Percentiles rank a stretch among this genome's conserved stretches.
These are phyloP conservation scores for Stictocephala bisonia DNA, from an alignment of 2,888 invertebrate genomes.

Conservation along the genomic window DNA sequence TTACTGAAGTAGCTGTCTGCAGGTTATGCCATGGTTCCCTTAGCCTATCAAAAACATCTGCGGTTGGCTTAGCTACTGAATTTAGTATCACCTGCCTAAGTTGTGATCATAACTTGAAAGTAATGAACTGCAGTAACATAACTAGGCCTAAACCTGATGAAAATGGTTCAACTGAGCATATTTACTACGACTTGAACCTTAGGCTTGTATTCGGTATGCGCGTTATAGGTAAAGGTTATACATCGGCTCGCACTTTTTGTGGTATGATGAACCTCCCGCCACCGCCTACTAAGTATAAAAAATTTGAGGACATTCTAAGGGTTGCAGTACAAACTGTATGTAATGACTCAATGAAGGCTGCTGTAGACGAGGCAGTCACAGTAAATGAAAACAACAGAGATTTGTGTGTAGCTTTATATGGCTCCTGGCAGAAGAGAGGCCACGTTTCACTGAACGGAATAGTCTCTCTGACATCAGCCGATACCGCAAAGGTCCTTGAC, in stretches of 20 bases:
- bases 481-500: slow-evolving; percentile 31
- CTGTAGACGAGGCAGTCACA: slow-evolving; percentile 18
- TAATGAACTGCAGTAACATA: slow-evolving; percentile 6
- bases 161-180: slow-evolving; percentile 8
- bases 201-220: slow-evolving; percentile 15
- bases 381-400: slow-evolving; percentile 15
- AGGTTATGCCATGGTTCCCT: not conserved
- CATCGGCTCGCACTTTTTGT: slow-evolving; percentile 20
- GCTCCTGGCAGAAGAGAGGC: slow-evolving; percentile 25
- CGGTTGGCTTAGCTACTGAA: slow-evolving; percentile 26
- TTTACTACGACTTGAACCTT: slow-evolving; percentile 17
- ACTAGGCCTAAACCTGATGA: slow-evolving; percentile 3
- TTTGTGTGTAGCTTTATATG: slow-evolving; percentile 26
- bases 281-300: slow-evolving; percentile 4
- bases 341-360: slow-evolving; percentile 19
- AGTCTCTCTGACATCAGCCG: slow-evolving; percentile 30
- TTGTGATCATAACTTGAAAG: slow-evolving; percentile 6
- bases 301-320: slow-evolving; percentile 10
- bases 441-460: slow-evolving; percentile 26
- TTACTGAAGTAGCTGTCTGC: not conserved
- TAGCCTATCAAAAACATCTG: slow-evolving; percentile 14
- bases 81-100: slow-evolving; percentile 11
- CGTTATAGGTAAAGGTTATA: slow-evolving; percentile 14
- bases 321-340: slow-evolving; percentile 6
- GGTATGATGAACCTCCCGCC: slow-evolving; percentile 28